phyloP scores from a whole-genome alignment of 2,797 vertebrate genomes.

The Typhlichthys eigenmanni region DNA sequence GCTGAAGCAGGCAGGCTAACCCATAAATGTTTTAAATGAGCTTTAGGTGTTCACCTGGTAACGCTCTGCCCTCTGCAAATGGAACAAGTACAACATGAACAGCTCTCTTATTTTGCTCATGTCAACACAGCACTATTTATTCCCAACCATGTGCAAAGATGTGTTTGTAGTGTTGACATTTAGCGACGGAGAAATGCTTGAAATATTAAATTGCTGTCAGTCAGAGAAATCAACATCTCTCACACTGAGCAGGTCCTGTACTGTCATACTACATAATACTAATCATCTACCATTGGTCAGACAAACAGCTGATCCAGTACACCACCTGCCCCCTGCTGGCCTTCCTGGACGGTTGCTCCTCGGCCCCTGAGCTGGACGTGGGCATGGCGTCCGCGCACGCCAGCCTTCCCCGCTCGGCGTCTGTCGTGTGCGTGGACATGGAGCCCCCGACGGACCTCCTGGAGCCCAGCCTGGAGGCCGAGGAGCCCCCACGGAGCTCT shows the following conservation, averaged over 20 bases:
- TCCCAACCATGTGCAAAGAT: too few species aligned
- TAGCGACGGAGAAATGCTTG: too few species aligned
- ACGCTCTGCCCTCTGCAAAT: background rate
- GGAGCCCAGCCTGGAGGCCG: constrained; percentile 71
- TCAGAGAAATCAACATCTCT: too few species aligned
- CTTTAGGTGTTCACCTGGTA: background rate
- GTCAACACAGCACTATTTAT: too few species aligned
- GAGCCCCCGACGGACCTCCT: constrained; percentile 80
- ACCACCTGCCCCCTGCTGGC: constrained; percentile 89
- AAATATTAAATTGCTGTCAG: too few species aligned
- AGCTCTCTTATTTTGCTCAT: too few species aligned
- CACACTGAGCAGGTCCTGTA: too few species aligned
- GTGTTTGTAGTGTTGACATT: too few species aligned
- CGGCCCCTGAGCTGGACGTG: constrained; percentile 66
- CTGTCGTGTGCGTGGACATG: background rate
- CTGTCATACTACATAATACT: too few species aligned
- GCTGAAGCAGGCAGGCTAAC: background rate
- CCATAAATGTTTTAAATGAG: background rate
- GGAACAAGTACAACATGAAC: too few species aligned
- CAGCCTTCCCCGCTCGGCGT: background rate
- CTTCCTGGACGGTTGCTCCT: constrained; percentile 86
- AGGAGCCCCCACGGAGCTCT: constrained; percentile 78
- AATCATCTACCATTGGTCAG: constrained; percentile 54
- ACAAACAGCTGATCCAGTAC: constrained; percentile 93
- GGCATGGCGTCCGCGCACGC: background rate